Evolutionary conservation across 2,797 vertebrate species (phyloP).

Genomic region (Orestias chungarensis): DNA sequence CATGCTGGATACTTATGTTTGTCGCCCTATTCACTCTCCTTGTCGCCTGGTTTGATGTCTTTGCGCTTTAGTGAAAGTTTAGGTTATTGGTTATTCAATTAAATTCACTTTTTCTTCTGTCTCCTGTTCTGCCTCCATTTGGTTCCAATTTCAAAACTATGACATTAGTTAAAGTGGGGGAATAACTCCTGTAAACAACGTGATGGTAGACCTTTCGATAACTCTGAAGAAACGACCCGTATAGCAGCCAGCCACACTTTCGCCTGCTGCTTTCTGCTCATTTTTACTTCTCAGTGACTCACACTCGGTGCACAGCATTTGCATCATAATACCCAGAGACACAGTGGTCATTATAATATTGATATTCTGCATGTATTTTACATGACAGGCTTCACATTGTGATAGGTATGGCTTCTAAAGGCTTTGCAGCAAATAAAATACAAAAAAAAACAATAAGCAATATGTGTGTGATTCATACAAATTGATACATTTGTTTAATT

Average conservation of each 20-base stretch:
- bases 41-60: too few species aligned
- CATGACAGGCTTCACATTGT: conserved; percentile 65
- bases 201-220: conserved; percentile 43
- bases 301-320: conserved; percentile 56
- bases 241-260: conserved; percentile 31
- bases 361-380: conserved; percentile 63
- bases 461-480: conserved; percentile 71
- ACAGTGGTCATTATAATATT: conserved; percentile 53
- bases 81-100: too few species aligned
- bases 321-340: conserved; percentile 58
- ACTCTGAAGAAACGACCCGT: conserved; percentile 40
- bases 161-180: conserved; percentile 46
- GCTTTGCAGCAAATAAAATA: conserved; percentile 63
- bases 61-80: too few species aligned
- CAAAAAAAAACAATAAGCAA: conserved; percentile 61
- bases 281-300: conserved; percentile 49
- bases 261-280: conserved; percentile 30
- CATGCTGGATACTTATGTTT: too few species aligned
- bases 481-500: conserved; percentile 65
- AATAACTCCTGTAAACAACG: conserved; percentile 38
- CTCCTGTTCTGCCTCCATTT: too few species aligned
- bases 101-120: too few species aligned
- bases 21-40: too few species aligned
- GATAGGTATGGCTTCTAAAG: conserved; percentile 66
- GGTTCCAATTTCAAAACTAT: too few species aligned